Conservation (phyloP, 2,888 invertebrate genomes). For the Cerceris rybyensis region DNA sequence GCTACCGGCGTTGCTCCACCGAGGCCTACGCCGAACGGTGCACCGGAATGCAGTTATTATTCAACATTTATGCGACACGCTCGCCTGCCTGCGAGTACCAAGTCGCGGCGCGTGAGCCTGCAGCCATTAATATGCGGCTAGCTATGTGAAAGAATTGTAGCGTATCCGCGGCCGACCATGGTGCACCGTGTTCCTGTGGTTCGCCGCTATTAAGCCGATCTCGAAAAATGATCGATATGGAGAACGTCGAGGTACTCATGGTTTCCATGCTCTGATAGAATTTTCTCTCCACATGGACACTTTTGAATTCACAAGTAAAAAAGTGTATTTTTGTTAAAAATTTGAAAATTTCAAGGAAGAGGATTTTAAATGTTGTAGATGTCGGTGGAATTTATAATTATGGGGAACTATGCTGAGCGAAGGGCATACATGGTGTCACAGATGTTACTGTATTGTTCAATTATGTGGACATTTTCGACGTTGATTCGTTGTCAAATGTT, state of each 20-base stretch:
- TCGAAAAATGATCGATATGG: constrained; percentile 28
- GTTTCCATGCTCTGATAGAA: not conserved
- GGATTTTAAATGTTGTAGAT: too few species aligned
- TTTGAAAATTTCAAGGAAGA: too few species aligned
- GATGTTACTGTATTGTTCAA: too few species aligned
- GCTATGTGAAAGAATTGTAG: constrained; percentile 63
- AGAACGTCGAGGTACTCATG: constrained; percentile 41
- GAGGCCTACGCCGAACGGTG: constrained; percentile 31
- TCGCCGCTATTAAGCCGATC: constrained; percentile 19
- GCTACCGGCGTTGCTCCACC: constrained; percentile 16
- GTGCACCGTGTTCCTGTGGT: constrained; percentile 10
- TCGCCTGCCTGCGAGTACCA: constrained; percentile 65
- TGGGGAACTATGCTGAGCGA: too few species aligned
- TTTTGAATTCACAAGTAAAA: too few species aligned
- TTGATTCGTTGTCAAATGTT: too few species aligned
- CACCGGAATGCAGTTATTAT: constrained; percentile 76
- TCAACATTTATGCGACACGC: constrained; percentile 74
- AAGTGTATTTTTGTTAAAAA: too few species aligned
- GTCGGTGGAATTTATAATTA: too few species aligned
- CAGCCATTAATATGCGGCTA: constrained; percentile 66
- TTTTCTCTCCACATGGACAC: too few species aligned
- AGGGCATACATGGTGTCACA: too few species aligned
- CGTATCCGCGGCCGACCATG: constrained; percentile 31
- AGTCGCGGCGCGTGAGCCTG: constrained; percentile 37
- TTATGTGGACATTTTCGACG: too few species aligned